Evolutionary conservation across 2,888 invertebrate species (phyloP), one percentile per base, ranked within the genome.

Genomic region (Calephelis perditalis): DNA sequence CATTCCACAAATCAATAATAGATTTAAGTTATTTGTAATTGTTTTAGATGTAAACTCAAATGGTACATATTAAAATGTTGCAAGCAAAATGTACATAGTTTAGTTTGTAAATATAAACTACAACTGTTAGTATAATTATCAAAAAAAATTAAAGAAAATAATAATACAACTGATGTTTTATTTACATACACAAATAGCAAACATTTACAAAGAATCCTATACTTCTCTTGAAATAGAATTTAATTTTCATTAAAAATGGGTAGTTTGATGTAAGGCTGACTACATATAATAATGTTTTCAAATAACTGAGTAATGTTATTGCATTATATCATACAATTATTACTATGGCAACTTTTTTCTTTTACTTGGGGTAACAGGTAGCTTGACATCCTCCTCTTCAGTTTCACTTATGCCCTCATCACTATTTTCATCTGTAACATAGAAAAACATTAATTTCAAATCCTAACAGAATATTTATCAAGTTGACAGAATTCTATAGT

Each of bases 341-440:
- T 4, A 40, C 35, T 36, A 43, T 46, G 43, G 52, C 65, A 52
- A 65, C 6, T 56, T 70, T 68, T 76, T 70, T 73, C 78, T 73
- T 73, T 84, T 70, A 68, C 79, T 86, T 10, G 79, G 75, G 63
- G 68, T 76, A 60, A 72, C 70, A 59, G 69, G 64, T 36, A 66
- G 62, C 54, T 65, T 70, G 54, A 73, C 70, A 47, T 73, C 72
- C 40, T 77, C 76, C 57, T 75, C 76, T 57, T 72, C 72, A 62
- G 75, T 74, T 65, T 71, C 59, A 68, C 73, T 49, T 63, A 64
- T 71, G 47, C 76, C 76, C 57, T 73, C 66, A 47, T 66, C 68
- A 59, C 65, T 52, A 57, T 63, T 46, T 45, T 67, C 68, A 46
- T 64, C 68, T 68, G 63, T 8, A 67, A 65, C 40, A 40, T 40